phyloP scores from a whole-genome alignment of 2,113 vertebrate genomes.

The Nannospalax galili region DNA sequence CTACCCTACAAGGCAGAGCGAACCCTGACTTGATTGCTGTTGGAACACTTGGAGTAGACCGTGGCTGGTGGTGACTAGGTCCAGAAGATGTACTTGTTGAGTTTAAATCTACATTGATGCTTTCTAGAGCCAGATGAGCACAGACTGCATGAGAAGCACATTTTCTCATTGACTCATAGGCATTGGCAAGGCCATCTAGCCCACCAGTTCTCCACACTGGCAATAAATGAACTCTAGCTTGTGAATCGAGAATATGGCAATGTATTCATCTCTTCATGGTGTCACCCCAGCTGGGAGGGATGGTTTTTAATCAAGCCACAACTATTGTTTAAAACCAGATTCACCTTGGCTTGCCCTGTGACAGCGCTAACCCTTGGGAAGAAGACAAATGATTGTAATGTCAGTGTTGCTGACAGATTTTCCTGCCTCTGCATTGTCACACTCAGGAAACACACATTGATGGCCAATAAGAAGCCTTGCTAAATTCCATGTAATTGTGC shows the following conservation, averaged over 20 bases:
- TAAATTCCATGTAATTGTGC: neutral
- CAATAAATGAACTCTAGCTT: neutral
- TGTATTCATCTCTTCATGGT: neutral
- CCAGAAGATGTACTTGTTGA: neutral
- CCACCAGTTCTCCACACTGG: neutral
- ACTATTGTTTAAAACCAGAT: neutral
- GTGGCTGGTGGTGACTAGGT: neutral
- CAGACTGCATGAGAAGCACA: neutral
- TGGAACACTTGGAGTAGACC: neutral
- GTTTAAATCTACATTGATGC: neutral
- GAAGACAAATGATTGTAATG: neutral
- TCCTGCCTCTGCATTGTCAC: neutral
- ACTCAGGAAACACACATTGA: neutral
- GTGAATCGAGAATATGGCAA: neutral
- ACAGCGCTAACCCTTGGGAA: neutral
- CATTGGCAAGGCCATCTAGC: neutral
- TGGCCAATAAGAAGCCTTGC: slow-evolving; percentile 18
- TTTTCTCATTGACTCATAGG: neutral
- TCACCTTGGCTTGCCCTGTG: neutral
- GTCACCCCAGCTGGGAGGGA: neutral
- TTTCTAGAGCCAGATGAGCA: neutral
- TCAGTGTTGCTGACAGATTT: neutral
- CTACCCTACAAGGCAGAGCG: neutral
- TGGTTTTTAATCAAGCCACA: neutral
- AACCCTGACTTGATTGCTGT: neutral